Evolutionary conservation across 2,888 invertebrate genomes (phyloP).

Genomic region (Xestia sexstrigata): DNA sequence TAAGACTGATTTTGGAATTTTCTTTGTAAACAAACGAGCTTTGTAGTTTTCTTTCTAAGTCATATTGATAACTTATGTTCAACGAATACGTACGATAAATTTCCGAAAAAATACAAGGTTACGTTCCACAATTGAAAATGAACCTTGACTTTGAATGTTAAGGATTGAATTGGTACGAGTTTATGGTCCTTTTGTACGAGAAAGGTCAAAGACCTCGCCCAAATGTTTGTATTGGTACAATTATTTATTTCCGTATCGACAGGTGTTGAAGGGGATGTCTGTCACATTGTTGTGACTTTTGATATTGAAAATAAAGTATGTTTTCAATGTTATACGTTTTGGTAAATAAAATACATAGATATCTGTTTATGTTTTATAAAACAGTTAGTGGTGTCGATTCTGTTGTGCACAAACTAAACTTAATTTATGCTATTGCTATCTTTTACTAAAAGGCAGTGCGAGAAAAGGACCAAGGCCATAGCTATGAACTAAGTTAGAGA

Average conservation of each 20-base stretch:
- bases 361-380: too few relatives aligned
- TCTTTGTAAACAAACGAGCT: background rate
- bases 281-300: constrained; percentile 23
- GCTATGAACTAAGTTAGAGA: too few relatives aligned
- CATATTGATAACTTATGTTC: background rate
- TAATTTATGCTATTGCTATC: too few relatives aligned
- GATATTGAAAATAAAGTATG: background rate
- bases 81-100: background rate
- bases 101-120: background rate
- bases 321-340: background rate
- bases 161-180: constrained; percentile 32
- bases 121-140: constrained; percentile 15
- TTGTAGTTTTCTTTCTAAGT: too few relatives aligned
- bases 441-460: too few relatives aligned
- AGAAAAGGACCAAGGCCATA: too few relatives aligned
- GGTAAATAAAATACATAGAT: background rate
- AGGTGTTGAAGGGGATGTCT: constrained; percentile 68
- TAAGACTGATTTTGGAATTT: background rate
- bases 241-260: constrained; percentile 69
- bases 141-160: constrained; percentile 10
- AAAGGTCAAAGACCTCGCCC: constrained; percentile 65
- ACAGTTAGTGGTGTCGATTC: too few relatives aligned
- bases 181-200: constrained; percentile 36
- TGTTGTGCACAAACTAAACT: too few relatives aligned
- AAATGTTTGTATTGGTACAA: constrained; percentile 62